Conservation (phyloP, 2,113 vertebrate genomes). For the Barbus barbus region DNA sequence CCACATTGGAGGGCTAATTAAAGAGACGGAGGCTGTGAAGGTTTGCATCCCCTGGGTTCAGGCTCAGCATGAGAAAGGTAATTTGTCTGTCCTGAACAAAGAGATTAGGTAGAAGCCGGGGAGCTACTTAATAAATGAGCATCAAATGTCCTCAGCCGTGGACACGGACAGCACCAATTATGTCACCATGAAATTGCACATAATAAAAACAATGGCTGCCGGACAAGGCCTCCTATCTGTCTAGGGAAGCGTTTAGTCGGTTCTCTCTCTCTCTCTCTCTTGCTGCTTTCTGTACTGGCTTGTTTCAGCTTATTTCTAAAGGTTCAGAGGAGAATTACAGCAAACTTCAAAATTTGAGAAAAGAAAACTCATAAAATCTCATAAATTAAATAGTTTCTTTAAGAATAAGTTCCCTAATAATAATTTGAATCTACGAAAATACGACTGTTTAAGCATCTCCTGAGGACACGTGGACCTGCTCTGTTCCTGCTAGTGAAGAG, state of each 20-base stretch:
- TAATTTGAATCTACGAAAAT: neutral
- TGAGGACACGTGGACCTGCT: conserved; percentile 37
- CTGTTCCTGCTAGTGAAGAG: conserved; percentile 40
- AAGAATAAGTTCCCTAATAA: conserved; percentile 16
- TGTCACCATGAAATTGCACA: conserved; percentile 70
- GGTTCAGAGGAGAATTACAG: neutral
- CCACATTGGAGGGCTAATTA: conserved; percentile 93
- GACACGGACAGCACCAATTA: conserved; percentile 89
- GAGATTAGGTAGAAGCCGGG: conserved; percentile 89
- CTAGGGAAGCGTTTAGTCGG: conserved; percentile 52
- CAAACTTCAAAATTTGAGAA: neutral
- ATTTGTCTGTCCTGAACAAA: conserved; percentile 99
- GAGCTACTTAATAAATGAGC: conserved; percentile 96
- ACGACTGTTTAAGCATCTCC: conserved; percentile 49
- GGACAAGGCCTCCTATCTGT: conserved; percentile 55
- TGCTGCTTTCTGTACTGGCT: neutral
- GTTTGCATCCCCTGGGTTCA: conserved; percentile 91
- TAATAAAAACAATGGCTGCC: conserved; percentile 68
- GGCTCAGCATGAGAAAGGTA: conserved; percentile 95
- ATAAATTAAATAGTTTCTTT: neutral
- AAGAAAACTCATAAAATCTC: neutral
- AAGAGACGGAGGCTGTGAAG: conserved; percentile 91
- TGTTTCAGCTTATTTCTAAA: neutral
- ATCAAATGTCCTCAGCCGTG: conserved; percentile 85
- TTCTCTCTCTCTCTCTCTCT: conserved; percentile 49